Evolutionary conservation across 2,797 vertebrate species (phyloP).

Genomic region (Neomorphus geoffroyi): DNA sequence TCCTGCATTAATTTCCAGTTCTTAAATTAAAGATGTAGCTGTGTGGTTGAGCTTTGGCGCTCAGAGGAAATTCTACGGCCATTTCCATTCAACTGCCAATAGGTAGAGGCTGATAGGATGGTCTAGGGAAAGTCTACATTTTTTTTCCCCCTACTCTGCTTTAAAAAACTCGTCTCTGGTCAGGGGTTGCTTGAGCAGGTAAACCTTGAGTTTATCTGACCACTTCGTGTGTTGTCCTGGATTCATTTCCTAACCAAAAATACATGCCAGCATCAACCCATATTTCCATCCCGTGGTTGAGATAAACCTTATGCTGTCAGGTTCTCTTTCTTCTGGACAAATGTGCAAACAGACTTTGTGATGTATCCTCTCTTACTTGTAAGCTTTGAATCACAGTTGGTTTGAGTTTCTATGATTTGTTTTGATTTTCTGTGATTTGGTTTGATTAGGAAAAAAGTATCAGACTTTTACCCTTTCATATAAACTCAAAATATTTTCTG

Average conservation of each 20-base stretch:
- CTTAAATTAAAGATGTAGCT: background rate
- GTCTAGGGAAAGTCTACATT: background rate
- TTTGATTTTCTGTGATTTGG: too few relatives aligned
- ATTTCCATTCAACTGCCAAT: background rate
- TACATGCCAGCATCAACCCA: accelerated
- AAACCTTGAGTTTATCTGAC: background rate
- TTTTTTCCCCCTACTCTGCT: background rate
- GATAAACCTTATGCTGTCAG: background rate
- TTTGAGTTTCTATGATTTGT: background rate
- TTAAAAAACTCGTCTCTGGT: background rate
- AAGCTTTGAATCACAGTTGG: background rate
- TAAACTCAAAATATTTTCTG: background rate
- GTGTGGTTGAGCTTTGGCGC: accelerated
- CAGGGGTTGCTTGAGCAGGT: background rate
- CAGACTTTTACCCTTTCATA: background rate
- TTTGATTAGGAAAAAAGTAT: background rate
- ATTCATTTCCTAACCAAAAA: background rate
- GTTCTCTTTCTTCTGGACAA: background rate
- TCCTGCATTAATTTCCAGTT: background rate
- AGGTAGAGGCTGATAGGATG: background rate
- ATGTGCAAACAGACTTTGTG: background rate
- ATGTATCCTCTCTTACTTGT: background rate
- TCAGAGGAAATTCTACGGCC: background rate
- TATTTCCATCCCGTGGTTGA: background rate
- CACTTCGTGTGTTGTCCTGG: background rate